phyloP scores from a whole-genome alignment of 2,797 vertebrate genomes.

The Spatula clypeata region DNA sequence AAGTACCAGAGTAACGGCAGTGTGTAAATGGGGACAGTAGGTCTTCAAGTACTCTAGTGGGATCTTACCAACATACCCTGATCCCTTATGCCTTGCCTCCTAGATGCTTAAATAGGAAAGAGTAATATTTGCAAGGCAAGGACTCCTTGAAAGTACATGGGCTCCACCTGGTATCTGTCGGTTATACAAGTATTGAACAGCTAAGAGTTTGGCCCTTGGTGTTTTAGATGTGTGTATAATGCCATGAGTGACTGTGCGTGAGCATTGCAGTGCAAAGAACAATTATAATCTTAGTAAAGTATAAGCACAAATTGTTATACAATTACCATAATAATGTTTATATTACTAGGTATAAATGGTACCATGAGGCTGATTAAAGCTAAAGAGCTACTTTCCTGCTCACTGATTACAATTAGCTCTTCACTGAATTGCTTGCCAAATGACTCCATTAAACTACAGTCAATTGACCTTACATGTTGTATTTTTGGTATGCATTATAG shows the following conservation, averaged over 20 bases:
- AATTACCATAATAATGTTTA: slow-evolving; percentile 67
- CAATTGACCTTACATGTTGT: slow-evolving; percentile 22
- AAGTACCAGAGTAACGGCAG: not conserved
- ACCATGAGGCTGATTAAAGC: slow-evolving; percentile 72
- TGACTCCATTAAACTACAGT: slow-evolving; percentile 7
- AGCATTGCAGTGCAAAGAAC: not conserved
- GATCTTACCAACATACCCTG: not conserved
- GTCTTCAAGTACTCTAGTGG: not conserved
- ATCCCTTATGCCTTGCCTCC: not conserved
- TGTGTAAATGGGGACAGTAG: not conserved
- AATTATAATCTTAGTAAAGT: slow-evolving; percentile 16
- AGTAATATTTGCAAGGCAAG: not conserved
- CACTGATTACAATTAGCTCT: slow-evolving; percentile 51
- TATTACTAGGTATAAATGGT: slow-evolving; percentile 46
- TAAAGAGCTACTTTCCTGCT: slow-evolving; percentile 63
- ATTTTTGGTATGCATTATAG: not conserved
- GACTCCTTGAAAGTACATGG: not conserved
- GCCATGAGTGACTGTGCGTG: not conserved
- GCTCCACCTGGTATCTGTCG: not conserved
- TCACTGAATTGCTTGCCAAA: slow-evolving; percentile 39
- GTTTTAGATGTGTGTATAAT: not conserved
- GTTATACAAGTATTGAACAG: not conserved
- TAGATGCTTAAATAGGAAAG: not conserved
- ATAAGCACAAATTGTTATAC: slow-evolving; percentile 26
- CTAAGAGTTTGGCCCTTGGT: not conserved